These are phyloP conservation scores for Lydus trimaculatus DNA, from an alignment of 2,888 invertebrate species.

Conservation along the genomic window DNA sequence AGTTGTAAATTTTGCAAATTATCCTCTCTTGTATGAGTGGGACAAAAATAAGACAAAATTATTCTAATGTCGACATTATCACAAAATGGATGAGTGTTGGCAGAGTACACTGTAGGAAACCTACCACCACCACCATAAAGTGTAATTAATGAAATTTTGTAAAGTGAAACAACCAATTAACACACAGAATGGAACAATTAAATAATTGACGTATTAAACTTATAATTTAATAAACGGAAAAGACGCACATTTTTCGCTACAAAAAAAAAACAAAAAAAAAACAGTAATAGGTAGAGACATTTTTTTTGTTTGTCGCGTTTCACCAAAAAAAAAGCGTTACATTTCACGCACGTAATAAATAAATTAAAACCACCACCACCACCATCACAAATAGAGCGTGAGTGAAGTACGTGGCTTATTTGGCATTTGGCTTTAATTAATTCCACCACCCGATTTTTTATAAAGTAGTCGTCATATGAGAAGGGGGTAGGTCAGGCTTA, in stretches of 20 bases:
- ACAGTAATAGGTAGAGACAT: too few relatives aligned
- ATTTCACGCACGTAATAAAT: background rate
- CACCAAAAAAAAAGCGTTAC: background rate
- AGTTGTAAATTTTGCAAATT: too few relatives aligned
- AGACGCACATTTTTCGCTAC: too few relatives aligned
- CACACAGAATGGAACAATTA: background rate
- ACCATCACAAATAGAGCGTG: background rate
- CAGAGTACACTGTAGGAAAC: background rate
- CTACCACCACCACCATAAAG: background rate
- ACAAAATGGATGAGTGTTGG: background rate
- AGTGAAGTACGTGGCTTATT: background rate
- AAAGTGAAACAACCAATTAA: background rate
- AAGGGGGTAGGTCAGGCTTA: too few relatives aligned
- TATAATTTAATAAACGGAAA: background rate
- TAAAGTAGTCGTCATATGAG: too few relatives aligned
- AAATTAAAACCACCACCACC: background rate
- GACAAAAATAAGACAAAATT: background rate
- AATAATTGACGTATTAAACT: background rate
- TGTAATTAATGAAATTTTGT: background rate
- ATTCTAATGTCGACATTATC: background rate
- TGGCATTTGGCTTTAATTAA: too few relatives aligned
- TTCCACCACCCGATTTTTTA: too few relatives aligned
- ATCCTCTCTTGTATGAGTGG: too few relatives aligned
- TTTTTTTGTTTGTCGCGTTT: too few relatives aligned
- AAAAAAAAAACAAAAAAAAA: too few relatives aligned